phyloP scores from a whole-genome alignment of 2,113 vertebrate species.

The Raja brachyura region DNA sequence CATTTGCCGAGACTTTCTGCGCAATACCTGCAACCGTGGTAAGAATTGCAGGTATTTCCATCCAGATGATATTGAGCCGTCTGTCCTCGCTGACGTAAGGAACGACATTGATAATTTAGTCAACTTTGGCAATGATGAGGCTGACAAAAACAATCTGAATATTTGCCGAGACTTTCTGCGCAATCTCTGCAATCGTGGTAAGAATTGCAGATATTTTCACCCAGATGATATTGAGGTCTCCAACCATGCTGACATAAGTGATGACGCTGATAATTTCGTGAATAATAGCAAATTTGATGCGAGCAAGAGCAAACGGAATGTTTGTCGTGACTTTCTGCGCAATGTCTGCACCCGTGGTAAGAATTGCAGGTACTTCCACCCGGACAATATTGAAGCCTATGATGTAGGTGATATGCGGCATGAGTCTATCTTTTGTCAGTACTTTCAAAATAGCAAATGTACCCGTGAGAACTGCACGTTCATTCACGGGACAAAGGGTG shows the following conservation, averaged over 20 bases:
- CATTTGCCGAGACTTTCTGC: conserved; percentile 88
- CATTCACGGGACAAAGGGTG: conserved; percentile 92
- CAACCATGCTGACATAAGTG: conserved; percentile 50
- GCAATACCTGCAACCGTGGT: conserved; percentile 90
- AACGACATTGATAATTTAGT: conserved; percentile 63
- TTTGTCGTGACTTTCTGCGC: conserved; percentile 90
- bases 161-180: conserved; percentile 91
- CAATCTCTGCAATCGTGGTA: conserved; percentile 92
- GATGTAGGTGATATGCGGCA: conserved; percentile 84
- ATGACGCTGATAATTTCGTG: conserved; percentile 26
- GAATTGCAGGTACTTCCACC: conserved; percentile 87
- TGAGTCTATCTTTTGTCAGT: conserved; percentile 95
- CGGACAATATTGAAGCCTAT: conserved; percentile 74
- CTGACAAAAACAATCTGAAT: conserved; percentile 59
- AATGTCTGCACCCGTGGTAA: conserved; percentile 94
- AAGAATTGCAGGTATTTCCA: conserved; percentile 90
- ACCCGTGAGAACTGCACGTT: conserved; percentile 88
- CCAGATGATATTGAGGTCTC: conserved; percentile 87
- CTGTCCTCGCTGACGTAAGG: conserved; percentile 87
- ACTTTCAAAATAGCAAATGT: conserved; percentile 95
- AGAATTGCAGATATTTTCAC: conserved; percentile 90
- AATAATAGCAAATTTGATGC: conserved; percentile 33
- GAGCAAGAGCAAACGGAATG: conserved; percentile 31
- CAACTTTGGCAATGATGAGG: conserved; percentile 56
- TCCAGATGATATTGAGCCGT: conserved; percentile 85